Evolutionary conservation across 2,888 invertebrate genomes (phyloP).

Genomic region (Melanotus villosus): DNA sequence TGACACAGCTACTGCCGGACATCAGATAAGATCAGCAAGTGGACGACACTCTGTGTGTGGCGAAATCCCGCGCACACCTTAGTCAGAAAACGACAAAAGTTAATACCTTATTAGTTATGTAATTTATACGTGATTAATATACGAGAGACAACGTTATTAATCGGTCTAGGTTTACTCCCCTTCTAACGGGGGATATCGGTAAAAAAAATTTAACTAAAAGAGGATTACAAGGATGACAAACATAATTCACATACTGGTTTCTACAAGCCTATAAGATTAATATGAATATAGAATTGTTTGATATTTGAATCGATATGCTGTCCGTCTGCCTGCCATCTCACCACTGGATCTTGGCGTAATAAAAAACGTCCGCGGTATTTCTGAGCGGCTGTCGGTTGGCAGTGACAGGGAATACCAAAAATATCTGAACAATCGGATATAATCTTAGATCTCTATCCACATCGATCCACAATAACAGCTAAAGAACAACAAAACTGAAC

Average conservation of each 20-base stretch:
- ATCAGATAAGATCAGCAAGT: slow-evolving; percentile 53
- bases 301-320: slow-evolving; percentile 32
- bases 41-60: slow-evolving; percentile 55
- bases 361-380: slow-evolving; percentile 54
- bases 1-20: slow-evolving; percentile 54
- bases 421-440: slow-evolving; percentile 64
- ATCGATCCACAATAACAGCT: slow-evolving; percentile 46
- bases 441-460: slow-evolving; percentile 59
- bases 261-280: slow-evolving; percentile 24
- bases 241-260: slow-evolving; percentile 23
- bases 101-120: slow-evolving; percentile 3
- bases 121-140: not conserved
- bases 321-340: slow-evolving; percentile 41
- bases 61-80: slow-evolving; percentile 50
- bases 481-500: slow-evolving; percentile 46
- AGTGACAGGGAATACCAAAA: slow-evolving; percentile 64
- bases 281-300: slow-evolving; percentile 33
- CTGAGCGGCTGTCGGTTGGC: slow-evolving; percentile 56
- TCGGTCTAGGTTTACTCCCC: not conserved
- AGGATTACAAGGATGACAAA: slow-evolving; percentile 16
- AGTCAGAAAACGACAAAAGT: slow-evolving; percentile 1
- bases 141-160: not conserved
- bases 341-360: slow-evolving; percentile 42
- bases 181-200: slow-evolving; percentile 3
- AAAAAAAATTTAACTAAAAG: not conserved